phyloP scores from a whole-genome alignment of 2,888 invertebrate species.

The Ennomos erosarius region DNA sequence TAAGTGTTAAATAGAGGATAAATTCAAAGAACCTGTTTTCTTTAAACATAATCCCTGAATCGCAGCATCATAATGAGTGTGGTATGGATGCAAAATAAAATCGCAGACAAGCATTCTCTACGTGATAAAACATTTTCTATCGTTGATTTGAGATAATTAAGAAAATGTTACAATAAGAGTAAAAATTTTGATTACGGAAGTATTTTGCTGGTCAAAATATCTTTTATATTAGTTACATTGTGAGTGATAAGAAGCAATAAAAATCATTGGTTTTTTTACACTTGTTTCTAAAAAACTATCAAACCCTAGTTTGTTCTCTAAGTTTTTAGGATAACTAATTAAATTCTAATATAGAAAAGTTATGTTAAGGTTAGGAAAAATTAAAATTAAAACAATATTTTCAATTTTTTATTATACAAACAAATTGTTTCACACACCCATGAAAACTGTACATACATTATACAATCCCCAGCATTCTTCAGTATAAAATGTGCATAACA shows the following conservation, averaged over 20 bases:
- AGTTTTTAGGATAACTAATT: too few species aligned
- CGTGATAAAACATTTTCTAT: too few species aligned
- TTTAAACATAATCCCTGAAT: too few species aligned
- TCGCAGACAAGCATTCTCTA: too few species aligned
- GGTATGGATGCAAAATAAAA: too few species aligned
- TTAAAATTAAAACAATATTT: slow-evolving; percentile 15
- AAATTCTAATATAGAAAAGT: too few species aligned
- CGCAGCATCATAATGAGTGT: too few species aligned
- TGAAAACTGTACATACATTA: slow-evolving; percentile 29
- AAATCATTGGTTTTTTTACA: slow-evolving; percentile 11
- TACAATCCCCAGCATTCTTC: slow-evolving; percentile 42
- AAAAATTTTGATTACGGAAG: slow-evolving; percentile 26
- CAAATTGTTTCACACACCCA: slow-evolving; percentile 54
- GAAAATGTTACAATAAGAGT: background rate
- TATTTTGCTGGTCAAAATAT: slow-evolving; percentile 34
- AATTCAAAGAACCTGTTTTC: too few species aligned
- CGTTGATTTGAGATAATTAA: too few species aligned
- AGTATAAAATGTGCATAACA: slow-evolving; percentile 29
- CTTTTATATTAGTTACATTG: slow-evolving; percentile 13
- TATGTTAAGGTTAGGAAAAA: background rate
- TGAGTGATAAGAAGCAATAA: slow-evolving; percentile 20
- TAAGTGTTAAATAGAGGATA: slow-evolving; percentile 41
- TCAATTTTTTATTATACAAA: slow-evolving; percentile 59
- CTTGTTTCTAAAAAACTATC: background rate
- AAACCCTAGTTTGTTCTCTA: too few species aligned